Conservation (phyloP, 64 coral and sea anemone species). For the Dendrophyllia cribrosa region DNA sequence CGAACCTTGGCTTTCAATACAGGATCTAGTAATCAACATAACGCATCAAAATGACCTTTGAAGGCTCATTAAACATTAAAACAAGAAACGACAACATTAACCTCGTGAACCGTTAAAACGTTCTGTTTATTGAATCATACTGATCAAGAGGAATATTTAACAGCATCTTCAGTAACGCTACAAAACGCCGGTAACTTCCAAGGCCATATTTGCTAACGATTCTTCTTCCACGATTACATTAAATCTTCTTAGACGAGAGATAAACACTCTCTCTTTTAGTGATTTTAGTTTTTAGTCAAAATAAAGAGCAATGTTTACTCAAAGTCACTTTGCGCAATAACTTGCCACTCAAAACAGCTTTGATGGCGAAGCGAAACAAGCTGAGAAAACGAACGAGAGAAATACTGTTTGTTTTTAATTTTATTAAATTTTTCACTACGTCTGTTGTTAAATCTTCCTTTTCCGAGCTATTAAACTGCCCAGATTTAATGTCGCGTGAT, state of each 20-base stretch:
- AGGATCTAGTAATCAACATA: conserved; percentile 1
- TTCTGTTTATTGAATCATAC: neutral
- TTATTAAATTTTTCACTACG: conserved; percentile 66
- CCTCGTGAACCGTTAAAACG: conserved; percentile 29
- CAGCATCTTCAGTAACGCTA: neutral
- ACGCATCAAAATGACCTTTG: conserved; percentile 17
- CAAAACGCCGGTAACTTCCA: neutral
- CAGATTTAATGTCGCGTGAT: conserved; percentile 15
- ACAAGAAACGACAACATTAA: conserved; percentile 35
- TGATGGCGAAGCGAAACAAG: conserved; percentile 43
- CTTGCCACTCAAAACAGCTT: conserved; percentile 63
- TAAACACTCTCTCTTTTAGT: conserved; percentile 77
- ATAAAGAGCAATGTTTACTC: conserved; percentile 71
- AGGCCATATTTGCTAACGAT: conserved; percentile 15
- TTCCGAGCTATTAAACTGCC: conserved; percentile 1
- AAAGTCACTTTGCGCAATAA: conserved; percentile 48
- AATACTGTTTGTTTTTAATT: conserved; percentile 79
- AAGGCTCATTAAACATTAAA: conserved; percentile 38
- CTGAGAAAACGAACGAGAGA: conserved; percentile 60
- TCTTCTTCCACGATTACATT: conserved; percentile 15
- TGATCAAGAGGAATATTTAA: neutral
- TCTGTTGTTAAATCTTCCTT: conserved; percentile 43
- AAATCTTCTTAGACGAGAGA: conserved; percentile 68
- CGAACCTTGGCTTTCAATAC: neutral
- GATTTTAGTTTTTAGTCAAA: conserved; percentile 80